These are phyloP conservation scores for Sebastes melanostomus DNA, from an alignment of 2,797 vertebrate genomes.

Conservation along the genomic window DNA sequence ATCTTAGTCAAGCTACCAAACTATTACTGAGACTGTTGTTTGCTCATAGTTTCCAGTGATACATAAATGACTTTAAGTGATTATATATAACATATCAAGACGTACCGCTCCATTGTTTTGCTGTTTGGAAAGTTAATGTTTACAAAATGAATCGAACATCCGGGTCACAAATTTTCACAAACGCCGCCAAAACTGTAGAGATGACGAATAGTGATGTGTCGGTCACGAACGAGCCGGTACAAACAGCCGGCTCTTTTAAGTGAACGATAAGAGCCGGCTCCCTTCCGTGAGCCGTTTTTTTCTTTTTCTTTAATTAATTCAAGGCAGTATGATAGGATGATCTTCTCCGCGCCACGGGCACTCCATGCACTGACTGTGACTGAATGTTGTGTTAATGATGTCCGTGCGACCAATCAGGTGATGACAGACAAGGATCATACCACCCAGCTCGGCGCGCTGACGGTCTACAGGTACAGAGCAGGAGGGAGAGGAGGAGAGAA, in stretches of 20 bases:
- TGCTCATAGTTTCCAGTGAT: accelerated
- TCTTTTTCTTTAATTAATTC: too few species aligned
- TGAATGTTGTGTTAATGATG: too few species aligned
- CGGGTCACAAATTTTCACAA: not conserved
- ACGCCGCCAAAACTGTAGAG: slow-evolving; percentile 58
- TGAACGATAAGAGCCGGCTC: too few species aligned
- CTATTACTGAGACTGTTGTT: not conserved
- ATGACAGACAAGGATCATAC: too few species aligned
- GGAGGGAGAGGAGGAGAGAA: too few species aligned
- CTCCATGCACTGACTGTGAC: too few species aligned
- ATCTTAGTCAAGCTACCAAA: not conserved
- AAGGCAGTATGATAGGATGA: too few species aligned
- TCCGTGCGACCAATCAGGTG: too few species aligned
- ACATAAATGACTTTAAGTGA: accelerated
- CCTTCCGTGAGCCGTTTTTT: too few species aligned
- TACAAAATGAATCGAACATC: not conserved
- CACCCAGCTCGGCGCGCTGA: accelerated
- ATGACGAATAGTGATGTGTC: not conserved
- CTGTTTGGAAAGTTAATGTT: not conserved
- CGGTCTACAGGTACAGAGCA: too few species aligned
- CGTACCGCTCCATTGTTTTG: slow-evolving; percentile 77
- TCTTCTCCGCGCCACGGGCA: too few species aligned
- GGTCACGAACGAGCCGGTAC: accelerated
- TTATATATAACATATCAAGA: not conserved
- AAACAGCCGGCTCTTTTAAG: too few species aligned